Conservation (phyloP, 2,797 vertebrate genomes). For the Thunnus albacares region DNA sequence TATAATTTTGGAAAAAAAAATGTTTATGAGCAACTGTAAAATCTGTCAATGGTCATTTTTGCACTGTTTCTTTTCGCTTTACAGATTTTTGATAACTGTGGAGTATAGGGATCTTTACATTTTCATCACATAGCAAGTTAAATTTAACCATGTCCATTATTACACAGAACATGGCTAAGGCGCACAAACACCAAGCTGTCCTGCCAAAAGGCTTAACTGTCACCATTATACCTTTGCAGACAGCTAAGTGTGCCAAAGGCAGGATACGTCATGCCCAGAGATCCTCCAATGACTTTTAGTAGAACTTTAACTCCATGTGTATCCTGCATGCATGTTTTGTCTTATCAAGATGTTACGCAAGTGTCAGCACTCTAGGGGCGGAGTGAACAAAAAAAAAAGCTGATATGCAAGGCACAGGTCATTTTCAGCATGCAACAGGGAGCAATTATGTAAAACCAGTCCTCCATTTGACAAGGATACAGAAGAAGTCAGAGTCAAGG, state of each 20-base stretch:
- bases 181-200: conserved; percentile 12
- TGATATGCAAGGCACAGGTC: conserved; percentile 29
- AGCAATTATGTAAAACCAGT: conserved; percentile 68
- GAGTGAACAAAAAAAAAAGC: neutral
- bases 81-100: conserved; percentile 27
- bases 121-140: neutral
- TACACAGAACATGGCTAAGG: conserved; percentile 5
- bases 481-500: conserved; percentile 71
- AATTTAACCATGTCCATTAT: conserved; percentile 25
- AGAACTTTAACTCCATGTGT: conserved; percentile 45
- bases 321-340: conserved; percentile 46
- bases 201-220: conserved; percentile 26
- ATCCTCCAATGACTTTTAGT: conserved; percentile 42
- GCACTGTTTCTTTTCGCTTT: neutral
- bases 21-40: conserved; percentile 8
- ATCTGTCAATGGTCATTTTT: conserved; percentile 1
- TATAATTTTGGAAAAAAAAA: conserved; percentile 35
- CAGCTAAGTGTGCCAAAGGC: conserved; percentile 36
- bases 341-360: conserved; percentile 68
- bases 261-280: neutral
- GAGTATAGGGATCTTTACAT: conserved; percentile 23
- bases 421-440: conserved; percentile 56
- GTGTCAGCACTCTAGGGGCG: conserved; percentile 35
- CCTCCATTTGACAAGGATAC: conserved; percentile 67
- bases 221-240: conserved; percentile 18